Conservation (phyloP, 2,797 vertebrate species). For the Alca torda region DNA sequence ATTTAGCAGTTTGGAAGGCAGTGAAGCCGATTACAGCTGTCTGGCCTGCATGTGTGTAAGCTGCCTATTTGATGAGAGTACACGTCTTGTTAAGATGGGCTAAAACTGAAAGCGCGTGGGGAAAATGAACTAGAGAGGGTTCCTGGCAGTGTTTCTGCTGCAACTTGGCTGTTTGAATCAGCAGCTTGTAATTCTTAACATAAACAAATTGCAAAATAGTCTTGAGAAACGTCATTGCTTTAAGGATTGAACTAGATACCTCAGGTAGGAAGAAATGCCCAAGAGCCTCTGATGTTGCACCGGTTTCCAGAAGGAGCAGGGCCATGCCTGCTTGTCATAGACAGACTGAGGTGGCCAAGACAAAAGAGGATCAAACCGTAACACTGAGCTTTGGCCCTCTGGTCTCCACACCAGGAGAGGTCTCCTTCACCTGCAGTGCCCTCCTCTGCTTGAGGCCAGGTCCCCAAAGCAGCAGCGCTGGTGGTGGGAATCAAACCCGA, state of each 20-base stretch:
- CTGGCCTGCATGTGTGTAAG: background rate
- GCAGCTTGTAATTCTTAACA: background rate
- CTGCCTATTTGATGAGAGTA: background rate
- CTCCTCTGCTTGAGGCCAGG: background rate
- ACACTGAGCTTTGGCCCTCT: background rate
- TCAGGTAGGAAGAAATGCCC: background rate
- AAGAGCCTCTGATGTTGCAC: background rate
- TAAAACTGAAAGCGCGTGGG: constrained; percentile 2
- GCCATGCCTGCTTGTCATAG: background rate
- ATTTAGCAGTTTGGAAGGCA: background rate
- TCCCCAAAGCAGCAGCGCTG: background rate
- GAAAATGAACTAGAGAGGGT: background rate
- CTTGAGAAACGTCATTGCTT: background rate
- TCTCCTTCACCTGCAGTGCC: background rate
- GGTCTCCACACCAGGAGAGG: background rate
- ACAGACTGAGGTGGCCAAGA: background rate
- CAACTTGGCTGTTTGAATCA: background rate
- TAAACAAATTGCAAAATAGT: background rate
- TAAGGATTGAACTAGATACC: background rate
- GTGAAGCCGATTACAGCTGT: background rate
- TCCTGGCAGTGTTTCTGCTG: background rate
- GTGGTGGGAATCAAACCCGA: background rate
- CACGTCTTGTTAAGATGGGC: background rate
- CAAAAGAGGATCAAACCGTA: background rate
- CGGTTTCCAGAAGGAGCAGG: background rate